These are phyloP conservation scores for Streptopelia turtur DNA, from an alignment of 2,797 vertebrate species.

Conservation along the genomic window DNA sequence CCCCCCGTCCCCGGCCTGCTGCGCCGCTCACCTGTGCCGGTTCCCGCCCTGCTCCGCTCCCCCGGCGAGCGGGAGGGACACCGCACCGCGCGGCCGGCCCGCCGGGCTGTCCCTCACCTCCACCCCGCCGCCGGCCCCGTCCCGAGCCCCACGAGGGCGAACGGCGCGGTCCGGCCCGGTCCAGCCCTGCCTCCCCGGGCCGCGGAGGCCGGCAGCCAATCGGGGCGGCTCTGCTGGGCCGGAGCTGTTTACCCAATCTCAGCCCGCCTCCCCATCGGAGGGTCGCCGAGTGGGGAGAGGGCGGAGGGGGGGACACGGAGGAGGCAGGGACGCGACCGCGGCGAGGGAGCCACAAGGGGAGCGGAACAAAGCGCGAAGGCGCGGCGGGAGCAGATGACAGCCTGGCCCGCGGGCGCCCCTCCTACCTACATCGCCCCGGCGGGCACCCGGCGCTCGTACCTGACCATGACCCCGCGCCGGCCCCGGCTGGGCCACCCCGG, in stretches of 20 bases:
- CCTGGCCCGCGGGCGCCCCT: background rate
- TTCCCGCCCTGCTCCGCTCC: background rate
- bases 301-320: constrained; percentile 33
- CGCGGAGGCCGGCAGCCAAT: constrained; percentile 52
- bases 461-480: constrained; percentile 30
- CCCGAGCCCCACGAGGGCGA: background rate
- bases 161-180: background rate
- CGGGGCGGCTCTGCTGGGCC: constrained; percentile 32
- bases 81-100: background rate
- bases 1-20: background rate
- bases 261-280: constrained; percentile 9
- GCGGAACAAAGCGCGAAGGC: constrained; percentile 63
- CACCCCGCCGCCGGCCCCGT: background rate
- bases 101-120: background rate
- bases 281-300: background rate
- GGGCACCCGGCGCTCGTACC: background rate
- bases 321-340: constrained; percentile 64
- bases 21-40: constrained; percentile 3
- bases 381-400: constrained; percentile 44
- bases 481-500: constrained; percentile 33
- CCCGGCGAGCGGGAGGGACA: background rate
- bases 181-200: background rate
- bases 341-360: constrained; percentile 46
- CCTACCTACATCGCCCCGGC: background rate
- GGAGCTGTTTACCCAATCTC: constrained; percentile 47